Evolutionary conservation across 2,888 invertebrate species (phyloP).

Genomic region (Andrena minutula): DNA sequence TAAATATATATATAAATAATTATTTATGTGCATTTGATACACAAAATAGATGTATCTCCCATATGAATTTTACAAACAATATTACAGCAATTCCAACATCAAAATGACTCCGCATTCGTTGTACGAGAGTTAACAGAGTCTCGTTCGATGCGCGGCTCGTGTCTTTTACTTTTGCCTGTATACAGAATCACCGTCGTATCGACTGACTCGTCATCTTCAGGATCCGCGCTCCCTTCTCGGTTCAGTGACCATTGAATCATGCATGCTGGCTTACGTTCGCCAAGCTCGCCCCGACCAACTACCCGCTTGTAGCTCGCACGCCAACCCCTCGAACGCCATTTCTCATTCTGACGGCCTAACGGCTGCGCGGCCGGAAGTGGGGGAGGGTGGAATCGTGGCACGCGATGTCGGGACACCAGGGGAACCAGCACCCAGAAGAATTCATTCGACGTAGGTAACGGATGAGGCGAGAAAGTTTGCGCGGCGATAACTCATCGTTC

Average conservation of each 20-base stretch:
- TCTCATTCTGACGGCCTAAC: constrained; percentile 68
- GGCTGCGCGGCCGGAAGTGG: constrained; percentile 17
- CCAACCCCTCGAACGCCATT: constrained; percentile 61
- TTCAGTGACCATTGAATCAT: constrained; percentile 9
- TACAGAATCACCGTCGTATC: constrained; percentile 9
- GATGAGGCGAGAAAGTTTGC: constrained; percentile 72
- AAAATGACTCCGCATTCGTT: too few species aligned
- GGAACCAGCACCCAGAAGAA: constrained; percentile 63
- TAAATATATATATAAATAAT: too few species aligned
- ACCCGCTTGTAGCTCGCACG: constrained; percentile 68
- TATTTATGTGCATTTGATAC: too few species aligned
- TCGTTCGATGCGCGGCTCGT: background rate
- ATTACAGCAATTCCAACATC: too few species aligned
- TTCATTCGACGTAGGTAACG: constrained; percentile 69
- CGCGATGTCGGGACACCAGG: constrained; percentile 55
- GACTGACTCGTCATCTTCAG: constrained; percentile 9
- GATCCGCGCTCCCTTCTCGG: background rate
- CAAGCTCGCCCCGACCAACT: constrained; percentile 62
- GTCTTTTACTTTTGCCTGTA: background rate
- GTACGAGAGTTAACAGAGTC: too few species aligned
- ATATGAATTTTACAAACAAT: too few species aligned
- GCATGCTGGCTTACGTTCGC: constrained; percentile 31
- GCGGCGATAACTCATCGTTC: constrained; percentile 71
- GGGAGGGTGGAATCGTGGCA: constrained; percentile 34
- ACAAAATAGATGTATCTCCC: too few species aligned